These are phyloP conservation scores for Labia minor DNA, from an alignment of 2,888 invertebrate genomes.

Conservation along the genomic window DNA sequence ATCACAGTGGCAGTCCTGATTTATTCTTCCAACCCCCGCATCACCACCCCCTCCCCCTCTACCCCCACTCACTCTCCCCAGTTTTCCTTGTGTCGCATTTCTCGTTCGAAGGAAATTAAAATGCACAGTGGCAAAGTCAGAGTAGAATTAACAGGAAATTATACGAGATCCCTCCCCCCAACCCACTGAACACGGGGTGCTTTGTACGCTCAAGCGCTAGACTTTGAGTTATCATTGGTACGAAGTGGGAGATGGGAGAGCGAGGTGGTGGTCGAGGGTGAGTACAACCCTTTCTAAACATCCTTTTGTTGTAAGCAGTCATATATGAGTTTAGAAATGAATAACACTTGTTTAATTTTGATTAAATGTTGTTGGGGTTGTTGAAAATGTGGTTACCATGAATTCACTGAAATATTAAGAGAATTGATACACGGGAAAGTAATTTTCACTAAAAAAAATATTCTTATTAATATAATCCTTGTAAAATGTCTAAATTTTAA, in stretches of 20 bases:
- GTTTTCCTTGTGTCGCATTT: background rate
- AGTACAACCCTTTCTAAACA: background rate
- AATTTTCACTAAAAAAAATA: too few species aligned
- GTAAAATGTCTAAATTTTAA: too few species aligned
- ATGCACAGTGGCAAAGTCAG: conserved; percentile 7
- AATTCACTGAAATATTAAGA: too few species aligned
- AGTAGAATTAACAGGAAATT: conserved; percentile 13
- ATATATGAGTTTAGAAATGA: background rate
- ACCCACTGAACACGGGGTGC: background rate
- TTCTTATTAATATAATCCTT: too few species aligned
- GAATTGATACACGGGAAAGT: too few species aligned
- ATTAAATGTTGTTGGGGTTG: background rate
- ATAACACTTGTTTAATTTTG: conserved; percentile 13
- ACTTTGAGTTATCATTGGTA: conserved; percentile 1
- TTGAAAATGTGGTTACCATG: too few species aligned
- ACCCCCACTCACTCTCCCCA: background rate
- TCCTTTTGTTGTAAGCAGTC: conserved; percentile 3
- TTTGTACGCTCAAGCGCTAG: background rate
- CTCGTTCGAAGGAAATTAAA: background rate
- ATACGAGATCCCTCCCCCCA: background rate
- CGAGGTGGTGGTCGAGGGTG: background rate
- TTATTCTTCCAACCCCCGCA: background rate
- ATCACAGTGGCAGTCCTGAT: background rate
- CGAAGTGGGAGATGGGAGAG: background rate
- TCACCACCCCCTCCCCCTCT: background rate